phyloP scores from a whole-genome alignment of 2,113 vertebrate species.

The Tapirus terrestris region DNA sequence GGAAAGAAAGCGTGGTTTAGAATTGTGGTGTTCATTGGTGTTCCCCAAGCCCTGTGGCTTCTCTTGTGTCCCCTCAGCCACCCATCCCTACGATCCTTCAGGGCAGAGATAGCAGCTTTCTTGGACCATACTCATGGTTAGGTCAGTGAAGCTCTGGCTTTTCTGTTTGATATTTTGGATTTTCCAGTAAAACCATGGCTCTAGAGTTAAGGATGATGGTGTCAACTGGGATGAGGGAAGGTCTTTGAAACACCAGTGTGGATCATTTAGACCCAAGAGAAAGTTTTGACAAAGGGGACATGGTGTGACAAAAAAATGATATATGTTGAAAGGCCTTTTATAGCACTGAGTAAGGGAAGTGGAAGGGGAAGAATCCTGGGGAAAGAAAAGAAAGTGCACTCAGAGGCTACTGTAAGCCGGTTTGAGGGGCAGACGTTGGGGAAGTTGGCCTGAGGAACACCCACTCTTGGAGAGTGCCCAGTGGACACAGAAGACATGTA shows the following conservation, averaged over 20 bases:
- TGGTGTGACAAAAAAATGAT: slow-evolving; percentile 26
- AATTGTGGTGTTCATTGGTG: background rate
- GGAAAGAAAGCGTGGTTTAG: background rate
- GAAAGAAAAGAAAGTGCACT: background rate
- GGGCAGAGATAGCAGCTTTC: background rate
- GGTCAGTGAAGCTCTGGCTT: slow-evolving; percentile 28
- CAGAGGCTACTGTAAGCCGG: background rate
- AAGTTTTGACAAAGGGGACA: slow-evolving; percentile 47
- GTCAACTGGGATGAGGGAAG: background rate
- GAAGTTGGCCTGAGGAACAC: slow-evolving; percentile 32
- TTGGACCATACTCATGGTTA: slow-evolving; percentile 3
- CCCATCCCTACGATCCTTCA: background rate
- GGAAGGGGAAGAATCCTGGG: background rate
- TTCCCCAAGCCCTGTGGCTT: background rate
- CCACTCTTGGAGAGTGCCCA: slow-evolving; percentile 45
- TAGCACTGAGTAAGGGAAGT: background rate
- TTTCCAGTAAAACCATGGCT: slow-evolving; percentile 36
- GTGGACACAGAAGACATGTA: background rate
- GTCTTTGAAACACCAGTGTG: background rate
- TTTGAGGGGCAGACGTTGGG: background rate
- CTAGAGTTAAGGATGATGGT: slow-evolving; percentile 48
- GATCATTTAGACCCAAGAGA: background rate
- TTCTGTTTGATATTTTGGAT: slow-evolving; percentile 59
- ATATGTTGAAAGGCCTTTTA: background rate
- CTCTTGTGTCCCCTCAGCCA: background rate